Evolutionary conservation across 2,797 vertebrate genomes (phyloP), one percentile per base, ranked within the genome.

Genomic region (Dromococcyx pavoninus): DNA sequence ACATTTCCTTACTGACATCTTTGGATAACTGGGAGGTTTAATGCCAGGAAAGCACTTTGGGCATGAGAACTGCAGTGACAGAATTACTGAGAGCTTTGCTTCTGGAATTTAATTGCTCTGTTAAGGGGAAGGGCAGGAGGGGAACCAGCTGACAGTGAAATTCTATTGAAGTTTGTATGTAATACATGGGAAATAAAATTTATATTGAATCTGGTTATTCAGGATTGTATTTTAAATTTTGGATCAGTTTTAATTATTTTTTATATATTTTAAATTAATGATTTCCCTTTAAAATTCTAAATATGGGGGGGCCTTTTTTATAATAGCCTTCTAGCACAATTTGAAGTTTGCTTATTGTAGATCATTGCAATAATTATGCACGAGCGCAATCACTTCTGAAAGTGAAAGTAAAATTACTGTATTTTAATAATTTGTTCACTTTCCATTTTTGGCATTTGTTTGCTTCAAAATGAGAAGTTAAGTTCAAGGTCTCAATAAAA

Each of bases 91-190:
- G 75, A 39, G 65, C 66, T 50, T 50, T 77, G 43, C 77, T 93
- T 93, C 83, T 95, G 48, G 64, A 91, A 75, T 79, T 80, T 86
- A 93, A 93, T 93, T 95, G 66, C 90, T 93, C n/a, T 24, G 70
- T 96, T 94, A 90, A 75, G 48, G 39, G 3, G 4, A 23, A 28
- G 11, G 17, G 2, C 8, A 43, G 44, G 46, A 48, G 46, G 46
- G 46, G 83, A 88, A 87, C 33, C 89, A 96, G 77, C 77, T 91
- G 89, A 69, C 74, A 91, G 30, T 67, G 53, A 92, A 91, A 93
- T 93, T 70, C 71, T 74, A 3, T 87, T 93, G 64, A 93, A 46
- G 44, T 58, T 94, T 73, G 8, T 39, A 21, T 61, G 41, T 76
- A 76, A 76, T 93, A 30, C 35, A 35, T 39, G 25, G 62, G 53